Percentiles rank a stretch among this genome's conserved stretches.
These are phyloP conservation scores for Dioctria rufipes DNA, from an alignment of 2,888 invertebrate species.

Conservation along the genomic window DNA sequence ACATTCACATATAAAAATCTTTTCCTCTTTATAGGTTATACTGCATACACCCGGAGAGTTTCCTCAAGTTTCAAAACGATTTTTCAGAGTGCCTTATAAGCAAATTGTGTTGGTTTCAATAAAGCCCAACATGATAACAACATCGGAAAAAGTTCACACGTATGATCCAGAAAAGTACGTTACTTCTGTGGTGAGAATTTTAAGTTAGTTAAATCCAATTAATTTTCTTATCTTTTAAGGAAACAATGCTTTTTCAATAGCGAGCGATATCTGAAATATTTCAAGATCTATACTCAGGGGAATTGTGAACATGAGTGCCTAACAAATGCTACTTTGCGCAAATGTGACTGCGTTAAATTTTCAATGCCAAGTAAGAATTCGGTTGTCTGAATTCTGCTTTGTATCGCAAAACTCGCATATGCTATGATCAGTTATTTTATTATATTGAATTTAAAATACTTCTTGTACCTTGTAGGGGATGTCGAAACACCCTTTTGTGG, in stretches of 20 bases:
- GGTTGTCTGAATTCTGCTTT: neutral
- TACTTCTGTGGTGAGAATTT: neutral
- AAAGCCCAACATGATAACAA: conserved; percentile 80
- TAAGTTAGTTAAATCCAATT: neutral
- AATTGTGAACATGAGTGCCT: conserved; percentile 80
- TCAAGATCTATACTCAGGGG: conserved; percentile 77
- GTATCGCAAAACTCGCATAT: neutral
- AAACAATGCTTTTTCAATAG: conserved; percentile 77
- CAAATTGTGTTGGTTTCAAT: conserved; percentile 78
- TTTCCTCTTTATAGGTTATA: conserved; percentile 72
- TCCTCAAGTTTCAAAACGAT: conserved; percentile 76
- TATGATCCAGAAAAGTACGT: conserved; percentile 37
- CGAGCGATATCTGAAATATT: conserved; percentile 76
- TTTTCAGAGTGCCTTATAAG: conserved; percentile 76
- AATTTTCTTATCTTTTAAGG: conserved; percentile 64
- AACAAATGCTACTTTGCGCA: conserved; percentile 75
- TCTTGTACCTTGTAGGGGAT: neutral
- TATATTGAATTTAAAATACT: no score
- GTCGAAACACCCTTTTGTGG: conserved; percentile 5
- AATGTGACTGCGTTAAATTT: conserved; percentile 77
- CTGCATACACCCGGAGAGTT: conserved; percentile 78
- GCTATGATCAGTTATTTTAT: no score
- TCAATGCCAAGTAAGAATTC: conserved; percentile 76
- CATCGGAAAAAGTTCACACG: conserved; percentile 62
- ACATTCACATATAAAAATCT: neutral